Conservation (phyloP, 2,797 vertebrate species). For the Crocidura indochinensis region DNA sequence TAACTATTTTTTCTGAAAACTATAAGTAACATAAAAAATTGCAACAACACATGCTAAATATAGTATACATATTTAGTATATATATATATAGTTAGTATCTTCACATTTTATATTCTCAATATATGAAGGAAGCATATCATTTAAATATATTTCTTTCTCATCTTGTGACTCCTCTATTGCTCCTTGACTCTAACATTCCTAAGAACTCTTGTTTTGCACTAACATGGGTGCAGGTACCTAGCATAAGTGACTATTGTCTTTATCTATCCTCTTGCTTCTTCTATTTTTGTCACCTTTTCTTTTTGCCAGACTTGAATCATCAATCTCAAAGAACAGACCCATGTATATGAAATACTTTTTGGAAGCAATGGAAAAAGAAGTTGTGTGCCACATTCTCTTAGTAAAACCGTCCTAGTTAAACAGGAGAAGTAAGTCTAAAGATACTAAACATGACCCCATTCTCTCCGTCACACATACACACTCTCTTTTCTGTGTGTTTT, state of each 20-base stretch:
- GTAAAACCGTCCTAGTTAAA: background rate
- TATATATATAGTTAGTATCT: no score
- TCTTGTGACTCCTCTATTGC: background rate
- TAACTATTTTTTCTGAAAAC: slow-evolving; percentile 36
- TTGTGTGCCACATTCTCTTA: background rate
- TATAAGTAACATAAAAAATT: slow-evolving; percentile 18
- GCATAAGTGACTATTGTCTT: background rate
- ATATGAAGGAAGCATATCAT: background rate
- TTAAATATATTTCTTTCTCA: background rate
- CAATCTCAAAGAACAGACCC: background rate
- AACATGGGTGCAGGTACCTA: background rate
- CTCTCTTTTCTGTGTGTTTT: background rate
- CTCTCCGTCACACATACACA: background rate
- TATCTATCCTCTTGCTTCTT: background rate
- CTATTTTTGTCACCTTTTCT: background rate
- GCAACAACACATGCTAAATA: background rate
- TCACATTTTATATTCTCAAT: no score
- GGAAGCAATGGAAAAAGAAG: background rate
- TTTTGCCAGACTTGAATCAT: background rate
- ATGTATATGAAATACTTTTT: background rate
- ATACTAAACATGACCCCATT: background rate
- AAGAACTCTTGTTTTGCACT: background rate
- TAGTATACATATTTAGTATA: no score
- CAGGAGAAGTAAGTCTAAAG: background rate
- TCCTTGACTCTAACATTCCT: background rate